A percentile compares a stretch with the other conserved stretches of the same genome.
phyloP scores from a whole-genome alignment of 2,797 vertebrate species.

The Schizopygopsis pylzovi region DNA sequence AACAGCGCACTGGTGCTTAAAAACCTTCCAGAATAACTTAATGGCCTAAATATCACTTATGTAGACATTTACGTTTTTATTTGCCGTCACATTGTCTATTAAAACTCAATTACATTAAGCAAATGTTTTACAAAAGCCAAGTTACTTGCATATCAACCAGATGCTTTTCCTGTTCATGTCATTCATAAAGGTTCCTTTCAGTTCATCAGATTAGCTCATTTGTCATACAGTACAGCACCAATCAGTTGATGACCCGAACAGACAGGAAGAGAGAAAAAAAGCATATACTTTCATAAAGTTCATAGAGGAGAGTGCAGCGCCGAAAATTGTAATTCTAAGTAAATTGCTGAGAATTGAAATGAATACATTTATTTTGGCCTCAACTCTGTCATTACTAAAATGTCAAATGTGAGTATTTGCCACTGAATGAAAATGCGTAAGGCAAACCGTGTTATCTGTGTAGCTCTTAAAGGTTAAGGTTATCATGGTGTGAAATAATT shows the following conservation, averaged over 20 bases:
- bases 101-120: neutral
- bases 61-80: neutral
- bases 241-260: neutral
- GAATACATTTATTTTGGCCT: neutral
- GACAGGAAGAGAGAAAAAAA: neutral
- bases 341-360: constrained; percentile 9
- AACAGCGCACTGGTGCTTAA: constrained; percentile 10
- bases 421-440: neutral
- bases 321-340: neutral
- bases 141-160: neutral
- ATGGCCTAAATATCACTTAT: neutral
- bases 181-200: neutral
- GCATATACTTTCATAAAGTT: neutral
- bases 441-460: neutral
- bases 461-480: neutral
- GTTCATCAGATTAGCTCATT: neutral
- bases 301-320: neutral
- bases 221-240: neutral
- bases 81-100: neutral
- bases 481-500: constrained; percentile 16
- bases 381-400: constrained; percentile 8
- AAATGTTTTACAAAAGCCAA: neutral
- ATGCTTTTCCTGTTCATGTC: neutral
- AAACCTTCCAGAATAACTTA: constrained; percentile 14
- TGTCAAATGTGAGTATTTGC: constrained; percentile 1